Evolutionary conservation across 2,113 vertebrate species (phyloP), one percentile per base, ranked within the genome.

Genomic region (Bungarus multicinctus): DNA sequence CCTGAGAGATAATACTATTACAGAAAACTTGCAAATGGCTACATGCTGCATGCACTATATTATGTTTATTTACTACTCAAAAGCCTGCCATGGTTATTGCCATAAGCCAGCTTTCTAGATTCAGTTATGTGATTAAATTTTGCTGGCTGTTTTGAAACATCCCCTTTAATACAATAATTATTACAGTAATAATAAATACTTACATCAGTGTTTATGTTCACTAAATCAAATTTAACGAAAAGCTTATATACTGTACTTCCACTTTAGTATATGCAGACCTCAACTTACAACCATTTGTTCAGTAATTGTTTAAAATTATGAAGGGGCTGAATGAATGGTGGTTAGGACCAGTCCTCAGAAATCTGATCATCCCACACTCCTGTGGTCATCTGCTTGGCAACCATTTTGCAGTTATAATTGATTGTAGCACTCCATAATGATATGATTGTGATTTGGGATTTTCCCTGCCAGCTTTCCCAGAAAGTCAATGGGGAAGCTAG

Each of bases 41-140:
- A 30, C 22, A 11, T 43, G 30, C 55, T 93, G 1, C 0, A 14
- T n/a, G 1, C 0, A 11, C 25, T 12, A n/a, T 86, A 1, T 0
- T 64, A 16, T 25, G 90, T 94, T 94, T 90, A 1, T 53, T 95
- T 94, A 74, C 6, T 55, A 81, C 92, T 43, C 74, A 43, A 91
- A 58, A 89, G 11, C 27, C 0, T 58, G 60, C 7, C n/a, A 7
- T 2, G 53, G 6, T 87, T 58, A 92, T 14, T 91, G n/a, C 20
- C 50, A 43, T 34, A 89, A 54, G 23, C 74, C n/a, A 64, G 2
- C 50, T 50, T 52, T 34, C 12, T 27, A 30, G 87, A 12, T 30
- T 88, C 7, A 88, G 45, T 88, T 50, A 53, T 39, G 50, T 20
- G 16, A 16, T 43, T 53, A 86, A 1, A n/a, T 53, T 88, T 52